Percentiles rank a stretch among this genome's conserved stretches.
phyloP scores from a whole-genome alignment of 2,888 invertebrate species.

The Cyrtodaria siliqua region DNA sequence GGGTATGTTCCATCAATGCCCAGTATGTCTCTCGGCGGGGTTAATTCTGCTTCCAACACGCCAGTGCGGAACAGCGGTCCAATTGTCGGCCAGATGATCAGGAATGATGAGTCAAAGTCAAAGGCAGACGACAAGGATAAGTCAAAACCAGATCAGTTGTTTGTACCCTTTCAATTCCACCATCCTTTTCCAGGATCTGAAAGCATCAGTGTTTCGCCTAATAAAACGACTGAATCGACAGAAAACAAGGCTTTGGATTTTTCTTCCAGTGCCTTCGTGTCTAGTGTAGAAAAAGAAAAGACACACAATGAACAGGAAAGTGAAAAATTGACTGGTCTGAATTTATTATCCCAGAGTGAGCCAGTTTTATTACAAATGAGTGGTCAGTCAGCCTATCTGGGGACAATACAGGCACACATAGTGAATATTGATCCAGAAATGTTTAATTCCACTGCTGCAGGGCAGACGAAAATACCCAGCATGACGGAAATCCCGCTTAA shows the following conservation, averaged over 20 bases:
- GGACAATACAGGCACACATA: conserved; percentile 56
- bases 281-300: neutral
- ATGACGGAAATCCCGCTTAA: conserved; percentile 12
- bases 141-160: conserved; percentile 39
- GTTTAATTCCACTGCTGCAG: conserved; percentile 30
- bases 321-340: conserved; percentile 1
- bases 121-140: conserved; percentile 20
- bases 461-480: neutral
- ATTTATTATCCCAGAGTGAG: neutral
- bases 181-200: conserved; percentile 72
- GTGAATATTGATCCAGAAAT: conserved; percentile 57
- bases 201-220: neutral
- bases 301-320: neutral
- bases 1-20: conserved; percentile 62
- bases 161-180: conserved; percentile 78
- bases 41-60: neutral
- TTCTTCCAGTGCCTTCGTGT: neutral
- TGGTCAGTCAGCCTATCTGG: neutral
- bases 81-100: conserved; percentile 77
- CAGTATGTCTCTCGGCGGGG: neutral
- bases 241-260: neutral
- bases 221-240: neutral
- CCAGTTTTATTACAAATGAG: conserved; percentile 3
- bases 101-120: conserved; percentile 50
- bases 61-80: conserved; percentile 61